Conservation (phyloP, 2,797 vertebrate species). For the Phoxinus dragarum region DNA sequence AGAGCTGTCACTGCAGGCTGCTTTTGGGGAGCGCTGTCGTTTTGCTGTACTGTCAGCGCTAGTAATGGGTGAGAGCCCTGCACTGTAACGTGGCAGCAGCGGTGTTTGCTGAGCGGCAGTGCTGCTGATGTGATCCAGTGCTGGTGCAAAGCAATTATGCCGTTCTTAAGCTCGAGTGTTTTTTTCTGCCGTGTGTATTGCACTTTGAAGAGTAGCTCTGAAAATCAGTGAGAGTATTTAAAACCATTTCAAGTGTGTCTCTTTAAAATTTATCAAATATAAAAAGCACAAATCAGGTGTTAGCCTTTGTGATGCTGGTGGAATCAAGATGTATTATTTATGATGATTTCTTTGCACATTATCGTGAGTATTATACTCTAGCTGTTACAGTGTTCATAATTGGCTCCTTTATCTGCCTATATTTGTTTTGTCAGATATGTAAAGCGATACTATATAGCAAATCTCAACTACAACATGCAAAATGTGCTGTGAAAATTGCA, state of each 20-base stretch:
- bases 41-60: slow-evolving; percentile 31
- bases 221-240: slow-evolving; percentile 9
- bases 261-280: background rate
- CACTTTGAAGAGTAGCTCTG: background rate
- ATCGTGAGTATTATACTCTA: background rate
- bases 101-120: slow-evolving; percentile 2
- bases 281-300: background rate
- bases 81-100: slow-evolving; percentile 15
- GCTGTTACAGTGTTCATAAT: background rate
- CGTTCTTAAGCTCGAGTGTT: background rate
- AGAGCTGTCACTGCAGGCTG: slow-evolving; percentile 43
- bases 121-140: slow-evolving; percentile 22
- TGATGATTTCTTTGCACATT: background rate
- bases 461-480: background rate
- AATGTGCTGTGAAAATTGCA: background rate
- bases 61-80: slow-evolving; percentile 33
- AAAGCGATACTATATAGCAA: background rate
- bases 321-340: background rate
- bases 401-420: background rate
- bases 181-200: background rate
- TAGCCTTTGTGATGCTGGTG: background rate
- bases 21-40: slow-evolving; percentile 15
- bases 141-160: slow-evolving; percentile 27
- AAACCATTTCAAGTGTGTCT: background rate
- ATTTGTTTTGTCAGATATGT: background rate